Evolutionary conservation across 2,888 invertebrate species (phyloP), one percentile per base, ranked within the genome.

Genomic region (Aspidiotus rigidus): DNA sequence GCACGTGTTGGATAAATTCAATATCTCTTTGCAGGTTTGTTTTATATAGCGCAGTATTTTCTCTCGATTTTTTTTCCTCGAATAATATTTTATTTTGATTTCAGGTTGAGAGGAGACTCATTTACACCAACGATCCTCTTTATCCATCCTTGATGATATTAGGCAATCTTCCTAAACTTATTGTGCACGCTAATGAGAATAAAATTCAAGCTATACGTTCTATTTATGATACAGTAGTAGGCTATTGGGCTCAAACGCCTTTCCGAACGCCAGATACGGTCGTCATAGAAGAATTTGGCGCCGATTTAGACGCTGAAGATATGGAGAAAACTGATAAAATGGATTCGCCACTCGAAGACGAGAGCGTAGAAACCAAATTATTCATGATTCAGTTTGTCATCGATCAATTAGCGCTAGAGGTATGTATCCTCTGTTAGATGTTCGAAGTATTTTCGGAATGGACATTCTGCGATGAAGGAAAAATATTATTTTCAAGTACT

Each of bases 181-280:
- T 91, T 49, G 89, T 89, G 64, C 96, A 96, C 79, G 83, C 96
- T 60, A 93, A 91, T 79, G 95, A 96, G 78, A 86, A 87, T 75
- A 96, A 96, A 81, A 87, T 96, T 15, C 80, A 82, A 11, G 83
- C 86, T 0, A 81, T 87, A 40, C 77, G 83, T 61, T 81, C 83
- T 70, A 82, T 88, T 74, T 77, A 82, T 16, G 69, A 69, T 28
- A 69, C 69, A 7, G 63, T 69, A 11, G 60, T 67, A 2, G 67
- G 67, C 10, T 67, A 59, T 28, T 67, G 67, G 67, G 67, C 67
- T n/a, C 67, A 67, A 39, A 67, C 67, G 11, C 67, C 67, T 39
- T 67, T 67, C 39, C 49, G 70, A 16, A 28, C 70, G 8, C 61
- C 70, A 6, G 70, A 70, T 66, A 40, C 60, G n/a, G 17, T 61